Evolutionary conservation across 2,797 vertebrate species (phyloP).

Genomic region (Graptemys geographica): DNA sequence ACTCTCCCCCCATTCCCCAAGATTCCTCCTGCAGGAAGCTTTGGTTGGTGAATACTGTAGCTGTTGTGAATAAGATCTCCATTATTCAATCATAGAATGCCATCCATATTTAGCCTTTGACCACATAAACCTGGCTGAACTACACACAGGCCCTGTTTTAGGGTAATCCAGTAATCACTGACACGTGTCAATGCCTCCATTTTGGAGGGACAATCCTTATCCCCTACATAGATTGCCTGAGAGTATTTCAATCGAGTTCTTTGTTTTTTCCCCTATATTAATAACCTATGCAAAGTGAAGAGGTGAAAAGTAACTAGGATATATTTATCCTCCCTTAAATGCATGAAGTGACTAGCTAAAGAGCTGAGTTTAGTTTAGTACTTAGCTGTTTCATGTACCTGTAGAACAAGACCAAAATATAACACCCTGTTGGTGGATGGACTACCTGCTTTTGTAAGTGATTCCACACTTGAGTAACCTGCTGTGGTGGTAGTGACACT

Average conservation of each 20-base stretch:
- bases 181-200: neutral
- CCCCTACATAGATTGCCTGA: neutral
- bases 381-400: neutral
- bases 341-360: neutral
- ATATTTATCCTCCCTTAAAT: neutral
- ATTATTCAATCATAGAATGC: neutral
- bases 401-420: neutral
- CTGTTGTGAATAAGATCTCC: neutral
- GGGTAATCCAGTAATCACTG: accelerated
- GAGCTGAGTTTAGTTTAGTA: accelerated
- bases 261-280: neutral
- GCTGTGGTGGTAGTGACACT: too few species aligned
- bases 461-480: too few species aligned
- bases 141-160: neutral
- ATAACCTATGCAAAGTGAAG: accelerated
- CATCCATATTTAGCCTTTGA: neutral
- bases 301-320: neutral
- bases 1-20: neutral
- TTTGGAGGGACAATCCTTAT: neutral
- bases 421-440: neutral
- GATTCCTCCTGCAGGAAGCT: neutral
- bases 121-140: neutral
- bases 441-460: neutral
- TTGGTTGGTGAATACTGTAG: neutral
- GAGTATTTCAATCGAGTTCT: accelerated